These are phyloP conservation scores for Erebia aethiops DNA, from an alignment of 2,888 invertebrate genomes.

Conservation along the genomic window DNA sequence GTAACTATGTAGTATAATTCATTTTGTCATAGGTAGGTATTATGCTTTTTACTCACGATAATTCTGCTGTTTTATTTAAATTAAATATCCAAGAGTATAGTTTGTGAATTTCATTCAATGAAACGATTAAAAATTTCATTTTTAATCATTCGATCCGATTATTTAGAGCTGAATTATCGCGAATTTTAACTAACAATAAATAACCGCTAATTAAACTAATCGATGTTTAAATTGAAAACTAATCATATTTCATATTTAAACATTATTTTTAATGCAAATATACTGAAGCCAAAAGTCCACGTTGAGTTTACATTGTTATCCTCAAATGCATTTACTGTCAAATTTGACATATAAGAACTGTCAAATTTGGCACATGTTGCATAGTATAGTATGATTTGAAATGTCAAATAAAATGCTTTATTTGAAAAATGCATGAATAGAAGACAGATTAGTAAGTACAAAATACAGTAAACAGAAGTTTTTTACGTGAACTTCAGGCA, in stretches of 20 bases:
- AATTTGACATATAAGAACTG: background rate
- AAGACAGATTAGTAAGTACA: background rate
- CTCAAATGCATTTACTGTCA: background rate
- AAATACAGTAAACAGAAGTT: background rate
- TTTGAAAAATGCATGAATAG: background rate
- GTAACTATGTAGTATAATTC: background rate
- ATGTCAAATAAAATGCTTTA: background rate
- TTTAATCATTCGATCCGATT: background rate
- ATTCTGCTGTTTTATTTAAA: background rate
- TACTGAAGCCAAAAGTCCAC: background rate
- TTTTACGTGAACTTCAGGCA: background rate
- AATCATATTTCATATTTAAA: background rate
- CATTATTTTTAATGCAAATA: background rate
- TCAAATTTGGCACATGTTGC: background rate
- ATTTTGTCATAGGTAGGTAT: conserved; percentile 1
- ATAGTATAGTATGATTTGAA: background rate
- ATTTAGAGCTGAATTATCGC: conserved; percentile 1
- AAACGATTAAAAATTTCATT: conserved; percentile 6
- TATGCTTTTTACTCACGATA: conserved; percentile 3
- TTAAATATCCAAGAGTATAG: background rate
- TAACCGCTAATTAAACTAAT: conserved; percentile 2
- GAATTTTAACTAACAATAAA: background rate
- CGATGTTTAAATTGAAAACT: background rate
- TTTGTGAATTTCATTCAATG: background rate
- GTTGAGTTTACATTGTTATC: background rate